Evolutionary conservation across 2,888 invertebrate species (phyloP).

Genomic region (Ashinkailepas kermadecensis): DNA sequence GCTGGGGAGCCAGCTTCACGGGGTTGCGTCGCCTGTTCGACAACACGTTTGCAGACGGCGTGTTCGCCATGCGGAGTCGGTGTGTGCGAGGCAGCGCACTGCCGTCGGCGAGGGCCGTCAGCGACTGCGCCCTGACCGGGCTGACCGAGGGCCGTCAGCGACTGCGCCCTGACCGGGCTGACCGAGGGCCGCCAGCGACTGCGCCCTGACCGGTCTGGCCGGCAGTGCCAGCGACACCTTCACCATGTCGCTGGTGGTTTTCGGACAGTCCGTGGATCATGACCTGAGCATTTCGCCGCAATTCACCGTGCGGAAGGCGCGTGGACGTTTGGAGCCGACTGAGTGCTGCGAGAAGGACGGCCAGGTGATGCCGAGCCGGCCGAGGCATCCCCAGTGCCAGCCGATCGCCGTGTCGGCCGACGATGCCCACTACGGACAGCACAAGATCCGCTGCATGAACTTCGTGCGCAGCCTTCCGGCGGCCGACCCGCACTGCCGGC

Average conservation of each 20-base stretch:
- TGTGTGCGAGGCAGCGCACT: background rate
- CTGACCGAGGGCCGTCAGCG: background rate
- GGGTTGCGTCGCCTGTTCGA: background rate
- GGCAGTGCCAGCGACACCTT: background rate
- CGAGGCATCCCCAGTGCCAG: constrained; percentile 35
- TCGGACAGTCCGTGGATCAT: constrained; percentile 33
- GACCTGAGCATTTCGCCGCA: constrained; percentile 32
- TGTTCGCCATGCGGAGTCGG: background rate
- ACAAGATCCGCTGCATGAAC: constrained; percentile 31
- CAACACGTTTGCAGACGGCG: background rate
- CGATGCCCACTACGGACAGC: constrained; percentile 34
- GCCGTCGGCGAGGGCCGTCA: background rate
- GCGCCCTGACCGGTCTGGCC: background rate
- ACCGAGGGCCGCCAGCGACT: background rate
- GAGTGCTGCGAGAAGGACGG: constrained; percentile 35
- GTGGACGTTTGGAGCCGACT: constrained; percentile 25
- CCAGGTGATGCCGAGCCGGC: constrained; percentile 27
- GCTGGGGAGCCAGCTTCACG: background rate
- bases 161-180: background rate
- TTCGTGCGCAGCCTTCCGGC: constrained; percentile 26
- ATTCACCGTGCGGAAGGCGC: constrained; percentile 23
- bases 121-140: background rate
- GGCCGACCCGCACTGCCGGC: background rate
- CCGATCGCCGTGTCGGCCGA: constrained; percentile 36
- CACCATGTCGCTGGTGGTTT: constrained; percentile 30